Conservation (phyloP, 2,888 invertebrate genomes). For the Philereme vetulata region DNA sequence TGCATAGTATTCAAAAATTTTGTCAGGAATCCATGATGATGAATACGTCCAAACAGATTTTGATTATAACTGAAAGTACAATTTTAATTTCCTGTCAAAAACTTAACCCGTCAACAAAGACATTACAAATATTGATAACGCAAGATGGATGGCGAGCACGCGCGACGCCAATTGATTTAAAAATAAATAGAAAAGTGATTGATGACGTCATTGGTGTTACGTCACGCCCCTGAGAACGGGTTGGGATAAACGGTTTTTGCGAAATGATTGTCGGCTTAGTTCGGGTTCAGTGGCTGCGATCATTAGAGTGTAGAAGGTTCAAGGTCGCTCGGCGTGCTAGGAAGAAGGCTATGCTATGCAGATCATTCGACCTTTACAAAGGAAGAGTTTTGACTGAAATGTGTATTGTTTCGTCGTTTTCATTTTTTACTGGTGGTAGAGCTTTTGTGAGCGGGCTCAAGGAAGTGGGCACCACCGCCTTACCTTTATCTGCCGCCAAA, state of each 20-base stretch:
- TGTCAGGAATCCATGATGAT: too few species aligned
- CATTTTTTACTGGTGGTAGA: too few species aligned
- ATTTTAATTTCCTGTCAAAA: conserved; percentile 53
- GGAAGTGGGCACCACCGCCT: too few species aligned
- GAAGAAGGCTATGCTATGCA: too few species aligned
- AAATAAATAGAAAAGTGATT: conserved; percentile 76
- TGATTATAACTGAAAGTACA: conserved; percentile 7
- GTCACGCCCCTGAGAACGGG: conserved; percentile 74
- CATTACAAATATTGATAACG: conserved; percentile 71
- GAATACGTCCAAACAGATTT: background rate
- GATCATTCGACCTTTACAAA: too few species aligned
- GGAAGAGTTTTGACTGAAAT: too few species aligned
- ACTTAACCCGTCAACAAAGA: conserved; percentile 51
- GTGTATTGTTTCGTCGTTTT: too few species aligned
- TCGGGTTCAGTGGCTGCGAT: conserved; percentile 41
- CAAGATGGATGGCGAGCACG: conserved; percentile 78
- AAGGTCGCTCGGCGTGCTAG: too few species aligned
- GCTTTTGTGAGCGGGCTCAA: too few species aligned
- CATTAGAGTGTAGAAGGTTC: conserved; percentile 37
- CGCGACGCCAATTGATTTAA: conserved; percentile 79
- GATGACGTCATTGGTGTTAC: conserved; percentile 57
- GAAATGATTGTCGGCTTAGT: conserved; percentile 51
- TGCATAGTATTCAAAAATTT: too few species aligned
- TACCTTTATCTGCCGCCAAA: too few species aligned
- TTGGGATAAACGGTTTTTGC: conserved; percentile 54